Percentiles rank a stretch among this genome's conserved stretches.
phyloP scores from a whole-genome alignment of 2,888 invertebrate species.

The Sinelater perroti region DNA sequence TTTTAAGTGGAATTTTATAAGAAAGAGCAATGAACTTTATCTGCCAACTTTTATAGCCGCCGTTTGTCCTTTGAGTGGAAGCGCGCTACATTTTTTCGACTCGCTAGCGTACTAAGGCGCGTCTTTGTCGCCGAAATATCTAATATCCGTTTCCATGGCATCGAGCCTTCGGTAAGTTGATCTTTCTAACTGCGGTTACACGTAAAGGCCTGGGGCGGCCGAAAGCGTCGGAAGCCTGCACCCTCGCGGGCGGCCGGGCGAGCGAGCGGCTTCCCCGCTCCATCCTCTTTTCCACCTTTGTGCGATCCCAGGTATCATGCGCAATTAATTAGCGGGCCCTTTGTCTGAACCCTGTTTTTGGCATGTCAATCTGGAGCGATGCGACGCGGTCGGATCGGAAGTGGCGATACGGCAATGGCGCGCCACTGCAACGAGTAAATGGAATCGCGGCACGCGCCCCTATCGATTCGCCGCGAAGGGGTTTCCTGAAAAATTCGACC shows the following conservation, averaged over 20 bases:
- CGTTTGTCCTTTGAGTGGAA: too few species aligned
- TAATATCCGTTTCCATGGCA: too few species aligned
- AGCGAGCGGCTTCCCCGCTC: neutral
- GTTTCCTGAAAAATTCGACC: neutral
- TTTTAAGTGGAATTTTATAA: too few species aligned
- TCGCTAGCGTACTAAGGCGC: too few species aligned
- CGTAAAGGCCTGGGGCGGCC: neutral
- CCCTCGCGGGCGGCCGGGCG: neutral
- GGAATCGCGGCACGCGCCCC: constrained; percentile 23
- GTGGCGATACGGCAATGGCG: constrained; percentile 16
- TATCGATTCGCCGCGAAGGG: constrained; percentile 19
- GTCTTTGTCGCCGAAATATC: too few species aligned
- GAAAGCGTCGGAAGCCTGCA: constrained; percentile 1
- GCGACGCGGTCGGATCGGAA: constrained; percentile 9
- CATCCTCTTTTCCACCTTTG: constrained; percentile 16
- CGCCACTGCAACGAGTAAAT: constrained; percentile 21
- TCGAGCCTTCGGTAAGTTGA: too few species aligned
- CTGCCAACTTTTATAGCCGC: too few species aligned
- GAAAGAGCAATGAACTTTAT: too few species aligned
- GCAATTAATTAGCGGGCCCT: constrained; percentile 25
- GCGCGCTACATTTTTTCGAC: too few species aligned
- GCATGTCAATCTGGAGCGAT: constrained; percentile 26
- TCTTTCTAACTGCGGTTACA: too few species aligned
- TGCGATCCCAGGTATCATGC: constrained; percentile 19
- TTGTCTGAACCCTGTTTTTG: constrained; percentile 25